Percentiles rank a stretch among this genome's conserved stretches.
These are phyloP conservation scores for Chironomus tepperi DNA, from an alignment of 1,140 invertebrate genomes.

Conservation along the genomic window DNA sequence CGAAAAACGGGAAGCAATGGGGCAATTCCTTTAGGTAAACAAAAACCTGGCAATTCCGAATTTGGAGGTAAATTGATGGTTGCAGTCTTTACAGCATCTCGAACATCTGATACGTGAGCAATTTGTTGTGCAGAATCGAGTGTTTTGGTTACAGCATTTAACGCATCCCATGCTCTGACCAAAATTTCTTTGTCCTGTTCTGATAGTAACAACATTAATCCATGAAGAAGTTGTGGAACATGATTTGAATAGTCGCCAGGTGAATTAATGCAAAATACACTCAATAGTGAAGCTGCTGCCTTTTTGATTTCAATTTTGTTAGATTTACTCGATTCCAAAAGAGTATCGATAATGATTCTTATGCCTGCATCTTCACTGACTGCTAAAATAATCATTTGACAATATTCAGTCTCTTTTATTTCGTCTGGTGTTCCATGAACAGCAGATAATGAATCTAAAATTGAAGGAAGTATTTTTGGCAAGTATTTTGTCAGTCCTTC, in stretches of 20 bases:
- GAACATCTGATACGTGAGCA: constrained; percentile 74
- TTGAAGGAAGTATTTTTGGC: constrained; percentile 80
- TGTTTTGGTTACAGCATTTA: constrained; percentile 84
- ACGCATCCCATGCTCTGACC: constrained; percentile 78
- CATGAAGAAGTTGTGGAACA: constrained; percentile 78
- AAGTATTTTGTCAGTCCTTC: constrained; percentile 88
- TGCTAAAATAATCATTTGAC: constrained; percentile 85
- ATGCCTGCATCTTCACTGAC: constrained; percentile 81
- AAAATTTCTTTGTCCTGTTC: constrained; percentile 73
- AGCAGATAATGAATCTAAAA: constrained; percentile 68
- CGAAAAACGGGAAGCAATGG: constrained; percentile 91
- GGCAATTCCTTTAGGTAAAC: constrained; percentile 87
- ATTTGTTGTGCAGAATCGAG: constrained; percentile 73
- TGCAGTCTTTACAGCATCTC: constrained; percentile 85
- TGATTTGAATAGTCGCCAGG: constrained; percentile 78
- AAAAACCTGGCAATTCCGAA: constrained; percentile 84
- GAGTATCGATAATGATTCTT: constrained; percentile 77
- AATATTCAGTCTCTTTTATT: constrained; percentile 79
- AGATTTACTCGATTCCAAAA: constrained; percentile 70
- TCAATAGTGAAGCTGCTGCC: constrained; percentile 78
- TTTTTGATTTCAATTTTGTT: constrained; percentile 54
- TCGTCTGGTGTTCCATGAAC: constrained; percentile 62
- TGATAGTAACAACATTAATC: constrained; percentile 76
- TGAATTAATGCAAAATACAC: constrained; percentile 81
- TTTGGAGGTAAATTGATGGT: constrained; percentile 75